These are phyloP conservation scores for Ceramica pisi DNA, from an alignment of 2,888 invertebrate genomes.

Conservation along the genomic window DNA sequence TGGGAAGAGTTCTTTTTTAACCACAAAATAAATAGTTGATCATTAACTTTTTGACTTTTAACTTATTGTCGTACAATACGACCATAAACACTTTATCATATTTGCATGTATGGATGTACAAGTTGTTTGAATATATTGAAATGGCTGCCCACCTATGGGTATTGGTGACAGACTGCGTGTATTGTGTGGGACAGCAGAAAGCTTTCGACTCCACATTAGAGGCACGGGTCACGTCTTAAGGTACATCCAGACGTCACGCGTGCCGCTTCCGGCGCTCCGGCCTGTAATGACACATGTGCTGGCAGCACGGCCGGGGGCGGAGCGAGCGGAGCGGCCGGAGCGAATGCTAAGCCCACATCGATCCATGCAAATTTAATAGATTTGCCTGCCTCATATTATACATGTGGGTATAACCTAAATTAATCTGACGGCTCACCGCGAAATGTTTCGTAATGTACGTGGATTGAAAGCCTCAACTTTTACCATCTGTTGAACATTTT, in stretches of 20 bases:
- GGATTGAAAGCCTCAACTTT: slow-evolving; percentile 10
- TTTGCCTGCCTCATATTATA: slow-evolving; percentile 47
- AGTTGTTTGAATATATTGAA: slow-evolving; percentile 48
- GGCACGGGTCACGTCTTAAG: slow-evolving; percentile 83
- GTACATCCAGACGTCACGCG: slow-evolving; percentile 85
- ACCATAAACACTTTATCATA: slow-evolving; percentile 25
- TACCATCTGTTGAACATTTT: slow-evolving; percentile 26
- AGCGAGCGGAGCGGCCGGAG: slow-evolving; percentile 52
- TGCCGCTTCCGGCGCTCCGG: slow-evolving; percentile 82
- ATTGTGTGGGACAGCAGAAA: slow-evolving; percentile 66
- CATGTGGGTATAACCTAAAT: slow-evolving; percentile 49
- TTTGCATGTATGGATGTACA: slow-evolving; percentile 52
- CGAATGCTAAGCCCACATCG: slow-evolving; percentile 64
- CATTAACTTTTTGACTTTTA: slow-evolving; percentile 31
- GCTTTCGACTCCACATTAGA: slow-evolving; percentile 75
- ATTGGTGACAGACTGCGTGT: slow-evolving; percentile 66
- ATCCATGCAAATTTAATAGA: slow-evolving; percentile 67
- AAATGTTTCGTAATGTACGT: slow-evolving; percentile 31
- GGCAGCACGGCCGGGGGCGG: slow-evolving; percentile 62
- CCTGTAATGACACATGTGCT: slow-evolving; percentile 77
- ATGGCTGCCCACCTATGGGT: slow-evolving; percentile 61
- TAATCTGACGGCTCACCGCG: slow-evolving; percentile 36
- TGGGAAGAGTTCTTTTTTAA: slow-evolving; percentile 38
- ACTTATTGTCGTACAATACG: slow-evolving; percentile 6
- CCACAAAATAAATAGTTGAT: slow-evolving; percentile 11